Evolutionary conservation across 2,113 vertebrate species (phyloP).

Genomic region (Nycticryphes semicollaris): DNA sequence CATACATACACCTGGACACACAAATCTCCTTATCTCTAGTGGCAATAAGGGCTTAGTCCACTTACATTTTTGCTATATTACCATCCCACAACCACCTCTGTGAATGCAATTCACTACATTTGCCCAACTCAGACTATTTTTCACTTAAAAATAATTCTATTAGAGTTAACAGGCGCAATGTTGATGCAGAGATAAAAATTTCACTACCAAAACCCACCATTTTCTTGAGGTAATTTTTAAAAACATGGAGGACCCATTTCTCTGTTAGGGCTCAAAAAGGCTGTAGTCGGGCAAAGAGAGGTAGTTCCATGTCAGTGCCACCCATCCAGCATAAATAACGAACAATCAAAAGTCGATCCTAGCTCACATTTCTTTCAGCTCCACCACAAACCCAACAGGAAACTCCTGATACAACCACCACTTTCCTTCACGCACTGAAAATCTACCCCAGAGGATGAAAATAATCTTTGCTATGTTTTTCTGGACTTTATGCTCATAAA

Average conservation of each 20-base stretch:
- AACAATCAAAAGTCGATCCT: not conserved
- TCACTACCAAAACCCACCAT: fast-evolving
- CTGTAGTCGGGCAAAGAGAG: not conserved
- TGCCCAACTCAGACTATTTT: not conserved
- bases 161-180: not conserved
- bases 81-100: not conserved
- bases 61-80: not conserved
- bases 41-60: not conserved
- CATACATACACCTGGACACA: not conserved
- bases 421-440: not conserved
- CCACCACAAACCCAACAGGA: not conserved
- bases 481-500: not conserved
- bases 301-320: not conserved
- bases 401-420: not conserved
- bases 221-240: not conserved
- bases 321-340: not conserved
- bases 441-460: not conserved
- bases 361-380: not conserved
- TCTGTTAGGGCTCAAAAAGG: not conserved
- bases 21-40: not conserved
- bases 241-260: not conserved
- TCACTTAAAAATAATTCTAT: not conserved
- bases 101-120: not conserved
- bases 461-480: not conserved
- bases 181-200: not conserved